These are phyloP conservation scores for Hermodice carunculata DNA, from an alignment of 2,888 invertebrate species.

Conservation along the genomic window DNA sequence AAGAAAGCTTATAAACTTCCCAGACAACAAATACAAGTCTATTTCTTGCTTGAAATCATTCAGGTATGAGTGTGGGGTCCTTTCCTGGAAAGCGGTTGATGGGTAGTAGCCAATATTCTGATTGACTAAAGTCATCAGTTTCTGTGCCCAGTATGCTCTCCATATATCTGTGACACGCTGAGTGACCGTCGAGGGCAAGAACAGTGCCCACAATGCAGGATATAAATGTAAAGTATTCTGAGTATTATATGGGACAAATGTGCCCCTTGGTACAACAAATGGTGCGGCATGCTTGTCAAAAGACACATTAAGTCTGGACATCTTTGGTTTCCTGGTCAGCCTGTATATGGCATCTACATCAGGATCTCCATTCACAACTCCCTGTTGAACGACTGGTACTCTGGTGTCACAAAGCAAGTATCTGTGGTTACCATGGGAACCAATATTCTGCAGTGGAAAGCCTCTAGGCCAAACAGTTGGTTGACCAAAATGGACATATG, in stretches of 20 bases:
- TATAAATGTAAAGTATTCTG: constrained; percentile 46
- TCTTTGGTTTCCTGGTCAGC: constrained; percentile 39
- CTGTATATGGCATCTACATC: constrained; percentile 57
- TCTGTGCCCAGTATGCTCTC: constrained; percentile 44
- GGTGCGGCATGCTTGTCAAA: constrained; percentile 42
- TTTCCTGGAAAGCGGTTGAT: constrained; percentile 35
- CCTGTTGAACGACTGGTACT: constrained; percentile 51
- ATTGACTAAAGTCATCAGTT: constrained; percentile 41
- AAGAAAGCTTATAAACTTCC: constrained; percentile 26
- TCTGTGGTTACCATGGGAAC: constrained; percentile 28
- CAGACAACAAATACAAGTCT: constrained; percentile 34
- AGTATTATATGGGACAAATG: constrained; percentile 42
- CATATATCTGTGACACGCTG: constrained; percentile 46
- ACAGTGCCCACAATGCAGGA: constrained; percentile 44
- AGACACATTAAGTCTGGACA: constrained; percentile 20
- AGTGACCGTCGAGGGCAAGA: constrained; percentile 37
- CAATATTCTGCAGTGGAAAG: constrained; percentile 49
- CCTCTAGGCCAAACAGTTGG: constrained; percentile 56
- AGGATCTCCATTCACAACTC: constrained; percentile 55
- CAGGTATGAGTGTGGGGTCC: constrained; percentile 42
- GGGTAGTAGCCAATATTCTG: constrained; percentile 33
- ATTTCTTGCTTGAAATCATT: constrained; percentile 36
- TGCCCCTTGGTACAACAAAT: constrained; percentile 29
- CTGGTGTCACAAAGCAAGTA: constrained; percentile 27
- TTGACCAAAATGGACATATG: constrained; percentile 52